Conservation (phyloP, 2,113 vertebrate species). For the Herpetotheres cachinnans region DNA sequence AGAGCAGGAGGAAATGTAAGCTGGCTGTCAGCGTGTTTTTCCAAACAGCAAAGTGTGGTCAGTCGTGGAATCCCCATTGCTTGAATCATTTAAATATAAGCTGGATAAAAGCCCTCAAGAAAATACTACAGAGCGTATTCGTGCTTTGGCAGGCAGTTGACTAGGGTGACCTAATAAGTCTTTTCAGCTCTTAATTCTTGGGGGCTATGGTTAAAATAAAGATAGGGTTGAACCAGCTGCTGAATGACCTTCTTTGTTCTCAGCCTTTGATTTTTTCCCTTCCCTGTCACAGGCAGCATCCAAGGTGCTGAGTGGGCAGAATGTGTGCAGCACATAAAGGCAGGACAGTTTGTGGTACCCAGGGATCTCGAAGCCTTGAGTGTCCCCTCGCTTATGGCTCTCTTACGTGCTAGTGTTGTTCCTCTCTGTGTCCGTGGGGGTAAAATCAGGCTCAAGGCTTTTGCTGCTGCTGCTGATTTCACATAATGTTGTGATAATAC, state of each 20-base stretch:
- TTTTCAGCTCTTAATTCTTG: not conserved
- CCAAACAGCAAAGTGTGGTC: not conserved
- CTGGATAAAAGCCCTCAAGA: not conserved
- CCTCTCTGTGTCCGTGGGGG: not conserved
- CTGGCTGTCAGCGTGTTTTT: not conserved
- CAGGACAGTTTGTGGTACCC: not conserved
- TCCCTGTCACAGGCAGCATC: not conserved
- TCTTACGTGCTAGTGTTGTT: not conserved
- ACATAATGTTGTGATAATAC: not conserved
- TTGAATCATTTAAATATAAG: not conserved
- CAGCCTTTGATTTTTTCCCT: not conserved
- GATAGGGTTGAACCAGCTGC: not conserved
- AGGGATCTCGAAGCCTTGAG: not conserved
- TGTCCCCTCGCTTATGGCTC: not conserved
- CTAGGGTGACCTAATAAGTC: not conserved
- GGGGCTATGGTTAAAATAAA: not conserved
- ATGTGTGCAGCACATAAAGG: not conserved
- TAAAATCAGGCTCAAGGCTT: not conserved
- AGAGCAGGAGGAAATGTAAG: not conserved
- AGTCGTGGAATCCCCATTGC: not conserved
- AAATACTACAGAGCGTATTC: not conserved
- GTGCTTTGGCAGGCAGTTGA: not conserved
- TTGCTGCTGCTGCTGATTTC: not conserved
- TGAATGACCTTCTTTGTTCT: not conserved
- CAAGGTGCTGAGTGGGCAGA: not conserved